Conservation (phyloP, 2,888 invertebrate genomes). For the Anticlea derivata region DNA sequence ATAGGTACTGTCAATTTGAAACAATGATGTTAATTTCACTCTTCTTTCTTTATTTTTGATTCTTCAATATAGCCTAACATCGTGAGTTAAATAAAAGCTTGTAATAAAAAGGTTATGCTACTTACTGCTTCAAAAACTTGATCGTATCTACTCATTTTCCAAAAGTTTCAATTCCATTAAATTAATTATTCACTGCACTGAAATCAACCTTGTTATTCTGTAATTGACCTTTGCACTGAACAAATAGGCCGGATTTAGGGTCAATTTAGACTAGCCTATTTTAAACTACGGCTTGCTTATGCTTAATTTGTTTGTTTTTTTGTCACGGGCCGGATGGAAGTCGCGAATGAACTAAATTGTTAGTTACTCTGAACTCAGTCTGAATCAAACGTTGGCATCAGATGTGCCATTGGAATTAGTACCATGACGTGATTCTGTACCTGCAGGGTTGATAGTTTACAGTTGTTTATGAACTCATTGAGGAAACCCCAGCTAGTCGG, state of each 20-base stretch:
- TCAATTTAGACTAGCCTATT: constrained; percentile 4
- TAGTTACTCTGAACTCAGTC: constrained; percentile 56
- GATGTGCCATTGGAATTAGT: constrained; percentile 58
- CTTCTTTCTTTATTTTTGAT: no score
- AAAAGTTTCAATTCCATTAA: constrained; percentile 3
- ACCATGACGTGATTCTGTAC: constrained; percentile 53
- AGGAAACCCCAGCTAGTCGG: no score
- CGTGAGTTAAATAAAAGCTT: no score
- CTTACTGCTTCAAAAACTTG: constrained; percentile 25
- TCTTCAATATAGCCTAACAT: no score
- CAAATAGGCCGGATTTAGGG: constrained; percentile 4
- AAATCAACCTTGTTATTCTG: constrained; percentile 21
- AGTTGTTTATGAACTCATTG: background rate
- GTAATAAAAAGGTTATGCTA: background rate
- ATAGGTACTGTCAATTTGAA: no score
- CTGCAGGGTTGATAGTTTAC: constrained; percentile 42
- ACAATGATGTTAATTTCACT: no score
- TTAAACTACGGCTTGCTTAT: background rate
- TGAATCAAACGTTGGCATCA: constrained; percentile 72
- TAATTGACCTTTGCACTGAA: constrained; percentile 17
- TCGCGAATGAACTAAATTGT: constrained; percentile 70
- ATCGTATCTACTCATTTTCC: constrained; percentile 26
- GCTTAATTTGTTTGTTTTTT: constrained; percentile 31
- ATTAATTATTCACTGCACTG: constrained; percentile 22
- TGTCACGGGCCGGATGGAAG: constrained; percentile 48